A percentile compares a stretch with the other conserved stretches of the same genome.
Evolutionary conservation across 2,113 vertebrate genomes (phyloP).

Genomic region (Semnornis frantzii): DNA sequence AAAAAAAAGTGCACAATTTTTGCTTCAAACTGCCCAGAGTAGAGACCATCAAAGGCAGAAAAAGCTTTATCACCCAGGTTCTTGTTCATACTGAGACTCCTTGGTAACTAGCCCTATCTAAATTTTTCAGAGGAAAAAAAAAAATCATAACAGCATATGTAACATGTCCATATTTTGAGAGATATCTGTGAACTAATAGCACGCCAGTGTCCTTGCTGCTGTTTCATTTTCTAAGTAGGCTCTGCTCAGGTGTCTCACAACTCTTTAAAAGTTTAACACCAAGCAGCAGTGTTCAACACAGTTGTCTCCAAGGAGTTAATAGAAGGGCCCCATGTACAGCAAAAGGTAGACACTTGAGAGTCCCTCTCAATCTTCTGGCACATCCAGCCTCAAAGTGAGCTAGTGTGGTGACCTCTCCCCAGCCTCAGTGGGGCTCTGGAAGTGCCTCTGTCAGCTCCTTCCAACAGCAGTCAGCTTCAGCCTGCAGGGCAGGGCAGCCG

Average conservation of each 20-base stretch:
- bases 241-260: neutral
- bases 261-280: neutral
- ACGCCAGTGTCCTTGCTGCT: neutral
- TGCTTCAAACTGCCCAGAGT: neutral
- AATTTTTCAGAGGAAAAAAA: neutral
- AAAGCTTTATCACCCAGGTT: neutral
- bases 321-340: neutral
- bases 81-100: fast-evolving
- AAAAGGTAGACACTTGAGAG: neutral
- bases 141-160: neutral
- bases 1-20: conserved; percentile 4
- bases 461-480: conserved; percentile 38
- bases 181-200: neutral
- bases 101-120: neutral
- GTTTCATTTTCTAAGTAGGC: neutral
- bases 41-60: conserved; percentile 6
- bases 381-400: conserved; percentile 1
- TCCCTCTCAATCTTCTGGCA: conserved; percentile 45
- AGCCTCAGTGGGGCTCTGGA: neutral
- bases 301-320: conserved; percentile 34
- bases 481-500: neutral
- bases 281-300: neutral
- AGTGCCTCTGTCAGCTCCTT: conserved; percentile 43
- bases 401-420: conserved; percentile 40
- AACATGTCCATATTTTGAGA: neutral